Percentiles rank a stretch among this genome's conserved stretches.
Evolutionary conservation across 2,797 vertebrate genomes (phyloP).

Genomic region (Gallinago solitaria): DNA sequence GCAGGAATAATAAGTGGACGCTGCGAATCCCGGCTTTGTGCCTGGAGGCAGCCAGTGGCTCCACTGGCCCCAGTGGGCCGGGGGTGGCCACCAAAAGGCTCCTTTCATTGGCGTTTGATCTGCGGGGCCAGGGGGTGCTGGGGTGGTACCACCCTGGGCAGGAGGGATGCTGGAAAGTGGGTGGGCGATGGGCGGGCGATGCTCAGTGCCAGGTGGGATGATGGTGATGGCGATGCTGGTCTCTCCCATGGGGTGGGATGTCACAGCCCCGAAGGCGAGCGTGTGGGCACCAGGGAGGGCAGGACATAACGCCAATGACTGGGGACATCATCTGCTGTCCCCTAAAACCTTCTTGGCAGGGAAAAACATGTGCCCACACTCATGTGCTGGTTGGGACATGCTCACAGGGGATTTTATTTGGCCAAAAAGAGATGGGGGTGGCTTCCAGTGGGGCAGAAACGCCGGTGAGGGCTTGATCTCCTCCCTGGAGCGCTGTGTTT

Average conservation of each 20-base stretch:
- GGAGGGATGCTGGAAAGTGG: accelerated
- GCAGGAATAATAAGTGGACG: constrained; percentile 36
- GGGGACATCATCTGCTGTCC: accelerated
- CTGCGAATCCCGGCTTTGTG: neutral
- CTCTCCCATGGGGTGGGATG: neutral
- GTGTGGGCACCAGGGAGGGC: neutral
- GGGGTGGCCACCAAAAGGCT: neutral
- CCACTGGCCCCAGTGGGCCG: neutral
- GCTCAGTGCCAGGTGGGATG: neutral
- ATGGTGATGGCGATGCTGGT: neutral
- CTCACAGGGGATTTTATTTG: neutral
- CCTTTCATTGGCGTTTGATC: neutral
- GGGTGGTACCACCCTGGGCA: neutral
- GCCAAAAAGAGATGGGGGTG: neutral
- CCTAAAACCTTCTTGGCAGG: neutral
- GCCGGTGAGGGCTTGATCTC: neutral
- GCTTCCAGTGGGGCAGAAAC: neutral
- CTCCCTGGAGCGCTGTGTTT: neutral
- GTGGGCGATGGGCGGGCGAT: accelerated
- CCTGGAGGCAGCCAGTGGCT: neutral
- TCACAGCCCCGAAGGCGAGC: neutral
- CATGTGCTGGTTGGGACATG: accelerated
- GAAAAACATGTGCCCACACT: accelerated
- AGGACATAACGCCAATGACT: accelerated
- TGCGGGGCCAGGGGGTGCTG: neutral